These are phyloP conservation scores for Volucella inflata DNA, from an alignment of 2,888 invertebrate genomes.

Conservation along the genomic window DNA sequence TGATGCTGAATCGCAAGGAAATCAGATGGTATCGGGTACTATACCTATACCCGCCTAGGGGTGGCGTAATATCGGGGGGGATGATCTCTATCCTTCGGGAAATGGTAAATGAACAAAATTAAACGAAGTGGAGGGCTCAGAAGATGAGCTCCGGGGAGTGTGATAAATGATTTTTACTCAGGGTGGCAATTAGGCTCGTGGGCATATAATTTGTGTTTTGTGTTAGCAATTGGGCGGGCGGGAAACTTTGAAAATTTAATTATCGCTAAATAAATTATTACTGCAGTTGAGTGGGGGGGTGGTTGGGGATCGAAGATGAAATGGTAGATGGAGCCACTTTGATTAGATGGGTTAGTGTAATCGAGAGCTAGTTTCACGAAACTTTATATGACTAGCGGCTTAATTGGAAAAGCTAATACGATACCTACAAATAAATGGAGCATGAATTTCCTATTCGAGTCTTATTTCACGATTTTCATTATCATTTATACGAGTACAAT, in stretches of 20 bases:
- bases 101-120: slow-evolving; percentile 59
- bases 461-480: no score
- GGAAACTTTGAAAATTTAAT: slow-evolving; percentile 62
- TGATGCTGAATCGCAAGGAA: slow-evolving; percentile 67
- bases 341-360: slow-evolving; percentile 26
- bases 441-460: no score
- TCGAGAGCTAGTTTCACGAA: neutral
- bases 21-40: slow-evolving; percentile 31
- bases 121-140: slow-evolving; percentile 43
- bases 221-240: slow-evolving; percentile 29
- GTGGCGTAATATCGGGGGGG: neutral
- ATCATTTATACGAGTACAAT: no score
- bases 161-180: slow-evolving; percentile 59
- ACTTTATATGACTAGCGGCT: slow-evolving; percentile 5
- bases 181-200: slow-evolving; percentile 66
- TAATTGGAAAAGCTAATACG: neutral
- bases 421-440: no score
- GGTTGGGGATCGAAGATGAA: neutral
- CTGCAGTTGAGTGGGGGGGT: neutral
- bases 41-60: neutral
- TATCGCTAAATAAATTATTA: slow-evolving; percentile 52
- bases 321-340: no score
- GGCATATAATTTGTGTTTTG: slow-evolving; percentile 65
- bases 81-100: slow-evolving; percentile 25
- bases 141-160: slow-evolving; percentile 37